phyloP scores from a whole-genome alignment of 2,797 vertebrate genomes.

The Leptatherina wallacei region DNA sequence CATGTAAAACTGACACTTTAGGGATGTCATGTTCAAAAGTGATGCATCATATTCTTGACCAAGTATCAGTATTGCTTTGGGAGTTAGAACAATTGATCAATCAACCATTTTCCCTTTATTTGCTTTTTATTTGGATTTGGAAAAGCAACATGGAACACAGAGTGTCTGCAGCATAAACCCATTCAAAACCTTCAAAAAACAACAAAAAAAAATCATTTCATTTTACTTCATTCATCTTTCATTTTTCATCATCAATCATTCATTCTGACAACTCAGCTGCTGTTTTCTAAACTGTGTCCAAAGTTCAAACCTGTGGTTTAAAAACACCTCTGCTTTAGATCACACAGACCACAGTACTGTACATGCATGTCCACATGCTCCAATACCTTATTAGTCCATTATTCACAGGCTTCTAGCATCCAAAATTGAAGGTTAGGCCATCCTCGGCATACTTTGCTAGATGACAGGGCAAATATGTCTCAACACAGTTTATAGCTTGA shows the following conservation, averaged over 20 bases:
- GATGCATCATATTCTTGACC: too few species aligned
- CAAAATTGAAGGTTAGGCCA: slow-evolving; percentile 76
- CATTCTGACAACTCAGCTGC: neutral
- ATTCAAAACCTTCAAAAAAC: neutral
- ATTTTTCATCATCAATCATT: neutral
- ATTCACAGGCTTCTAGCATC: slow-evolving; percentile 64
- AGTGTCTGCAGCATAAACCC: too few species aligned
- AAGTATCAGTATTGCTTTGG: too few species aligned
- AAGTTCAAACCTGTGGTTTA: neutral
- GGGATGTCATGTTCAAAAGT: too few species aligned
- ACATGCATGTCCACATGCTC: slow-evolving; percentile 54
- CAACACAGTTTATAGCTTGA: slow-evolving; percentile 74
- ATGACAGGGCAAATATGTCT: slow-evolving; percentile 81
- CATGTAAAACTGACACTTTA: too few species aligned
- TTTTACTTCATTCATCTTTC: neutral
- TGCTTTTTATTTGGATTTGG: too few species aligned
- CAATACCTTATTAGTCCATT: slow-evolving; percentile 67
- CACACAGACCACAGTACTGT: slow-evolving; percentile 20
- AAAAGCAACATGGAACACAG: too few species aligned
- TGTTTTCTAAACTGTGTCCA: neutral
- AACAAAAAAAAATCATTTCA: too few species aligned
- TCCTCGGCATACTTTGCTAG: slow-evolving; percentile 62
- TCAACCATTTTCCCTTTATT: too few species aligned
- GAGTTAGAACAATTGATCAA: too few species aligned
- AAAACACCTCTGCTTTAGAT: slow-evolving; percentile 25